Base-by-base conservation (phyloP, 2,888 invertebrate genomes). In the Carpatolechia fugitivella region DNA sequence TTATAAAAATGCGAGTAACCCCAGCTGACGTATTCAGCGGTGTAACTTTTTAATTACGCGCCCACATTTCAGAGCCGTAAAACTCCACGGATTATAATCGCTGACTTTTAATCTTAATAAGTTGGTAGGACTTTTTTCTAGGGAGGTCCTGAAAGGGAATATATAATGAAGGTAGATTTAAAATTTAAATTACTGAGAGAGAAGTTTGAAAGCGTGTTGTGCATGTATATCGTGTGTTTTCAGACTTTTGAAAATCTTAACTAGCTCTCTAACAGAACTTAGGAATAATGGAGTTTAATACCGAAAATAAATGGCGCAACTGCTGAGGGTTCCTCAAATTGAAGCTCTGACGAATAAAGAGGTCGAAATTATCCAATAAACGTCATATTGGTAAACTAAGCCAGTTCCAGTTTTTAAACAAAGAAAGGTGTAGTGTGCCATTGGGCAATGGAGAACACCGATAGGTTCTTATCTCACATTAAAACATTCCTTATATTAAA, bases 41-140 rank as follows among this genome's bases (percentile, higher is more conserved):
- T 44, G 44, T 44, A 44, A 44, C 44, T 44, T 44, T 44, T 44
- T 44, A 44, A 44, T 44, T 44, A 44, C 44, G 29, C 24, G 13
- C 13, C 44, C 44, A 41, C 40, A 41, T 41, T 41, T 41, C 20
- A 41, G 40, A 16, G 40, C 40, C 40, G 40, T 41, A 41, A 41
- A 41, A 41, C 40, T 41, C 18, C 18, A 20, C 20, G 7, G 40
- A 41, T 41, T 41, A 41, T 41, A 41, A 41, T 41, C 40, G 40
- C 3, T 18, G 40, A 41, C 40, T 41, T 41, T 41, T 41, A 41
- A 41, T 41, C 40, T 41, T 41, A 41, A 41, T 41, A 41, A 41
- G 40, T 41, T 40, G 18, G 40, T 7, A 8, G 40, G 40, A 20
- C 18, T 41, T 41, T 41, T 38, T 41, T 18, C 11, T 14, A 18